A percentile compares a stretch with the other conserved stretches of the same genome.
phyloP scores from a whole-genome alignment of 2,113 vertebrate species.

The Herpailurus yagouaroundi region DNA sequence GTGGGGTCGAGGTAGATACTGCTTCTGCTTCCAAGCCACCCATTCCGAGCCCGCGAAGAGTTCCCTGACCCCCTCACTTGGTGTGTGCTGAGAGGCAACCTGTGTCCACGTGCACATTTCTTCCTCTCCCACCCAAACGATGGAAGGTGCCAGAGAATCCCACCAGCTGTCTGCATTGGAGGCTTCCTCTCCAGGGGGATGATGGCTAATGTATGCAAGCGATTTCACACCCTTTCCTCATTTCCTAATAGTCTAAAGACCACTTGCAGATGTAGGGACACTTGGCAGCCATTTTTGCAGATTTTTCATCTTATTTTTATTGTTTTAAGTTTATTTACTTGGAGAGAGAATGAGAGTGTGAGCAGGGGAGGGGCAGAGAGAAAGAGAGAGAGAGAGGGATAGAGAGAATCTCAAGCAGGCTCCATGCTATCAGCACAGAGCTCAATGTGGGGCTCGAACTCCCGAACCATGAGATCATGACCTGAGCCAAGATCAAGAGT shows the following conservation, averaged over 20 bases:
- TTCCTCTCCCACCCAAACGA: too few species aligned
- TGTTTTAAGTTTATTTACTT: too few species aligned
- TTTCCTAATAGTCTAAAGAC: rapidly evolving
- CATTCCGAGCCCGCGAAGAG: rapidly evolving
- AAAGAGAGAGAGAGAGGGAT: too few species aligned
- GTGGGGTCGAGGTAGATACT: too few species aligned
- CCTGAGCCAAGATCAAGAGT: too few species aligned
- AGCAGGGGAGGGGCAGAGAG: too few species aligned
- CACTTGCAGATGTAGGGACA: rapidly evolving
- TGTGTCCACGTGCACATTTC: neutral
- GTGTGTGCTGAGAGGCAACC: neutral
- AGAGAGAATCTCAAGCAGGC: too few species aligned
- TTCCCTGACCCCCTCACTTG: rapidly evolving
- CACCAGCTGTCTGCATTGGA: neutral
- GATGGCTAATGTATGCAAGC: rapidly evolving
- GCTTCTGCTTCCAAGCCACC: neutral
- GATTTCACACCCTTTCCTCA: neutral
- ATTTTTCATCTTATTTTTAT: neutral
- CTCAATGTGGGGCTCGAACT: too few species aligned
- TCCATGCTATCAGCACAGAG: too few species aligned
- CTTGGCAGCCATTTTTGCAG: neutral
- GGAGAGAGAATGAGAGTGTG: too few species aligned
- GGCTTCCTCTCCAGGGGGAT: too few species aligned
- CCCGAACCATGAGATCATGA: too few species aligned
- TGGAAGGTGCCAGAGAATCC: neutral